Evolutionary conservation across 2,113 vertebrate genomes (phyloP), one percentile per base, ranked within the genome.

Genomic region (Deroptyus accipitrinus): DNA sequence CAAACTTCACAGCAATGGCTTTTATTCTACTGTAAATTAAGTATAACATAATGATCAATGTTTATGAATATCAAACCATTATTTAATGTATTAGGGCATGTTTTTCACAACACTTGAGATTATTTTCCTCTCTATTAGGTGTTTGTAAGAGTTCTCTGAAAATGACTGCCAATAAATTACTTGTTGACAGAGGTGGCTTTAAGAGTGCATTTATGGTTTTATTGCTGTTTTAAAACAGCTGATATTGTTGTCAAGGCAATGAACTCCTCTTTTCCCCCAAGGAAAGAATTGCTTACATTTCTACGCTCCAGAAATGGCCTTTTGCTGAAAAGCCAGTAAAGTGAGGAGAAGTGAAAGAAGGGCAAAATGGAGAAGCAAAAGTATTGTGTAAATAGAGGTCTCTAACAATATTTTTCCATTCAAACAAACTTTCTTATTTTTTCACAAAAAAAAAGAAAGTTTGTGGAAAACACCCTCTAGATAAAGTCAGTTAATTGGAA

Each of bases 81-180:
- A 78, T 88, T 93, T 66, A 72, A 77, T 92, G 42, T 88, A 25
- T 73, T 86, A 90, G 41, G 48, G 14, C 4, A 0, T 11, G 16
- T 76, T 92, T 86, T 66, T 39, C 55, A 28, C 66, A 44, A 72
- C 42, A 33, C 13, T 69, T 48, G 42, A 92, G 17, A 72, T 88
- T 49, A 31, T 84, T 94, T 92, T 94, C 7, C 37, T 94, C 54
- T 82, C 78, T 73, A 39, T 39, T 93, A 83, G 7, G n/a, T 76
- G 51, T 68, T 96, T 92, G 66, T 69, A 86, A 90, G 51, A 55
- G 17, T 54, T 93, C 51, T 82, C 27, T 81, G 82, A 78, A 96
- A 91, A 69, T 82, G 28, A 62, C 27, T 91, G 63, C 41, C 64
- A 95, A 89, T 97, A 94, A 94, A 89, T 94, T 92, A 51, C 2